Evolutionary conservation across 2,797 vertebrate genomes (phyloP), one percentile per base, ranked within the genome.

Genomic region (Gouania willdenowi): DNA sequence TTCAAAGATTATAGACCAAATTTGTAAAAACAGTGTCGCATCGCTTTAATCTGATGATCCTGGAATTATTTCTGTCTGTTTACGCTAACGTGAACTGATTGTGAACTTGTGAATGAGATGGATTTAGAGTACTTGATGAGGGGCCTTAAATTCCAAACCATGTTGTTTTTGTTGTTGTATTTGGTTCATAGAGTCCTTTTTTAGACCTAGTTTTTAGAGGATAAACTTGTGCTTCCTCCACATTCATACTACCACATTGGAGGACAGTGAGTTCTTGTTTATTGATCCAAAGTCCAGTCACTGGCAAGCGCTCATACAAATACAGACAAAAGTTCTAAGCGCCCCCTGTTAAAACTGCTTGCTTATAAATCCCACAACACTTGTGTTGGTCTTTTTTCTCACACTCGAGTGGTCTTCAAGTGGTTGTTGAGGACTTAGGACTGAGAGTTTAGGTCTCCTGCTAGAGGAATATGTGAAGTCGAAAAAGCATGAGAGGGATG

Each of bases 201-300:
- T n/a, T n/a, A n/a, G n/a, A n/a, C n/a, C n/a, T n/a, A n/a, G n/a
- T n/a, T n/a, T n/a, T n/a, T n/a, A n/a, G n/a, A n/a, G n/a, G n/a
- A n/a, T n/a, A n/a, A n/a, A n/a, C n/a, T n/a, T n/a, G n/a, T n/a
- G 30, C 19, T 26, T 42, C 34, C 21, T 33, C 18, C n/a, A 51
- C 18, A 35, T 51, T 27, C 66, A 36, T 50, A 69, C 66, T 30
- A 11, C 43, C 32, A 46, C 49, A 58, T 29, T 51, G 30, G 53
- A 61, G 70, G 68, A 83, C 72, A 81, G 66, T 63, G 6, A 25
- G 28, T 26, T 71, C 54, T 22, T 74, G 61, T 77, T 78, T 75
- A 78, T 81, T 59, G 80, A 85, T 78, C 66, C 28, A 26, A 31
- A 19, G 22, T n/a, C 36, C 13, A 38, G 49, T 34, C 17, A 13